These are phyloP conservation scores for Cosmopolites sordidus DNA, from an alignment of 2,888 invertebrate genomes.

Conservation along the genomic window DNA sequence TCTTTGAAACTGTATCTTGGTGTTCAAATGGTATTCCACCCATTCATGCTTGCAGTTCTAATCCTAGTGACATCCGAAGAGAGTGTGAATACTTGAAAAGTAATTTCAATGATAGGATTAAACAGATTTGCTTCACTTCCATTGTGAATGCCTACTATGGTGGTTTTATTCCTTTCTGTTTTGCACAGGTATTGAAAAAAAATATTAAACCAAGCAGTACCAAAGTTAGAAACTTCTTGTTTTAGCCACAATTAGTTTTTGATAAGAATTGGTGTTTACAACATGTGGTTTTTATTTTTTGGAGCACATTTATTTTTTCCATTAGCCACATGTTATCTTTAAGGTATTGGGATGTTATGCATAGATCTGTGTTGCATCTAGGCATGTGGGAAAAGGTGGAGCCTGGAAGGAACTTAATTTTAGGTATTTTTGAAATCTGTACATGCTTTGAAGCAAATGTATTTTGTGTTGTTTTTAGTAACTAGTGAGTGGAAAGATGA, in stretches of 20 bases:
- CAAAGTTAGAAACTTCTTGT: no score
- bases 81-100: constrained; percentile 81
- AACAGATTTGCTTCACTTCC: constrained; percentile 76
- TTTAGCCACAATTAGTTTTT: constrained; percentile 66
- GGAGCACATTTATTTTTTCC: constrained; percentile 78
- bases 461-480: constrained; percentile 21
- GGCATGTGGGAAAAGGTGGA: constrained; percentile 64
- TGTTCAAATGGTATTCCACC: constrained; percentile 52
- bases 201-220: no score
- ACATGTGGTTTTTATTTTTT: constrained; percentile 79
- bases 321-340: constrained; percentile 62
- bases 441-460: not conserved
- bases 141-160: constrained; percentile 83
- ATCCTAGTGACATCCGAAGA: constrained; percentile 66
- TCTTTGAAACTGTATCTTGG: constrained; percentile 61
- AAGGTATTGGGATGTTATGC: constrained; percentile 81
- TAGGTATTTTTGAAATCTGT: constrained; percentile 7
- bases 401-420: constrained; percentile 42
- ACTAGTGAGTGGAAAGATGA: constrained; percentile 52
- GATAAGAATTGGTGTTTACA: constrained; percentile 80
- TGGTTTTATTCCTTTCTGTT: constrained; percentile 83
- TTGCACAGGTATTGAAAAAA: constrained; percentile 86
- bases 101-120: constrained; percentile 86
- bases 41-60: constrained; percentile 72
- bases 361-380: constrained; percentile 84